These are phyloP conservation scores for Oxyruncus cristatus DNA, from an alignment of 2,113 vertebrate species.

Conservation along the genomic window DNA sequence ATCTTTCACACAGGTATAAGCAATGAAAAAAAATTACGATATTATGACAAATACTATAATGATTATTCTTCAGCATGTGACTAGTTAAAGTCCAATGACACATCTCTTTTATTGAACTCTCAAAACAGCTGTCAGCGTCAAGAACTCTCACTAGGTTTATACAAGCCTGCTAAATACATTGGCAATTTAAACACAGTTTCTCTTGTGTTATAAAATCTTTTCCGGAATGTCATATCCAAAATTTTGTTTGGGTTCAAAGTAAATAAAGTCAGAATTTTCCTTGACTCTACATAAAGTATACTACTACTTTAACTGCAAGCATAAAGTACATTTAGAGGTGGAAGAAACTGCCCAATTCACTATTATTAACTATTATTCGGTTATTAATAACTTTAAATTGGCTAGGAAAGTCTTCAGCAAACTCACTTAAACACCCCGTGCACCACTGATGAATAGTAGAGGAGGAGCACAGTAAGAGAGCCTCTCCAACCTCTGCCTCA, in stretches of 20 bases:
- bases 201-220: neutral
- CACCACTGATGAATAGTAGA: neutral
- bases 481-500: neutral
- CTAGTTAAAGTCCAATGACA: neutral
- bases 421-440: neutral
- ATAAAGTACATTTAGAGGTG: neutral
- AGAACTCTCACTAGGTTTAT: neutral
- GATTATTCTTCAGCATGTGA: neutral
- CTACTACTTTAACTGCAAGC: neutral
- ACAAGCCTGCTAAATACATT: neutral
- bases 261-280: neutral
- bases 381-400: neutral
- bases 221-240: neutral
- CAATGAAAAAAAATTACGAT: neutral
- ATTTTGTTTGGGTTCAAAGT: neutral
- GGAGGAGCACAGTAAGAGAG: neutral
- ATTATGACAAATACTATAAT: neutral
- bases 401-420: neutral
- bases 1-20: neutral
- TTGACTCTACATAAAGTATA: neutral
- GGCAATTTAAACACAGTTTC: neutral
- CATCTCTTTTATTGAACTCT: neutral
- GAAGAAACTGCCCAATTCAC: neutral
- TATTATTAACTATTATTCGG: neutral
- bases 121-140: neutral